A percentile compares a stretch with the other conserved stretches of the same genome.
Evolutionary conservation across 2,797 vertebrate genomes (phyloP).

Genomic region (Coregonus suidteri): DNA sequence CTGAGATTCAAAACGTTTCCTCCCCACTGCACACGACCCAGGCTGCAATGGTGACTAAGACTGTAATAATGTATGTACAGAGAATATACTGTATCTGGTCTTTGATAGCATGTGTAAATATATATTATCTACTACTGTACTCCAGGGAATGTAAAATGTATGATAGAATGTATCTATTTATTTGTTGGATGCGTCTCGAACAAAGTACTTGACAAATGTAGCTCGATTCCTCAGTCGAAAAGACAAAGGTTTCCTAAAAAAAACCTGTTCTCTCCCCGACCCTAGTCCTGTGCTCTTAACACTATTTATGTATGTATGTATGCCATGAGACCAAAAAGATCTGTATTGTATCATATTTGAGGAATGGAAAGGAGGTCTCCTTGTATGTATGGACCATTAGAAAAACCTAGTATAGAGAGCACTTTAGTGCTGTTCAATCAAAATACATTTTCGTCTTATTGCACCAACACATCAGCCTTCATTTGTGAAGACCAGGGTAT

Average conservation of each 20-base stretch:
- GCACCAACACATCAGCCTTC: constrained; percentile 47
- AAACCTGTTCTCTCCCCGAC: constrained; percentile 72
- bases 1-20: background rate
- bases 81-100: constrained; percentile 37
- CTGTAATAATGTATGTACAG: constrained; percentile 39
- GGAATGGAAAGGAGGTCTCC: constrained; percentile 49
- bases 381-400: constrained; percentile 72
- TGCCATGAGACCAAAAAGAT: constrained; percentile 66
- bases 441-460: constrained; percentile 41
- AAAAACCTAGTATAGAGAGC: constrained; percentile 32
- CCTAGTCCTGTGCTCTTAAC: constrained; percentile 45
- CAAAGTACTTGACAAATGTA: constrained; percentile 61
- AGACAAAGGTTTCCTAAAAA: constrained; percentile 44
- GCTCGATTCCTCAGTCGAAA: constrained; percentile 53
- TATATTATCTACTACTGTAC: constrained; percentile 58
- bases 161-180: constrained; percentile 80
- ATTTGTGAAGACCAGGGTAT: constrained; percentile 51
- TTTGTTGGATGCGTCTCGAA: constrained; percentile 62
- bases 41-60: background rate
- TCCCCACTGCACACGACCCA: background rate
- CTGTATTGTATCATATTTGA: constrained; percentile 54
- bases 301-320: constrained; percentile 47
- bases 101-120: constrained; percentile 78
- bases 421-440: constrained; percentile 47
- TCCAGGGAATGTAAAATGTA: constrained; percentile 81